These are phyloP conservation scores for Solenodon paradoxus DNA, from an alignment of 2,113 vertebrate species.

Conservation along the genomic window DNA sequence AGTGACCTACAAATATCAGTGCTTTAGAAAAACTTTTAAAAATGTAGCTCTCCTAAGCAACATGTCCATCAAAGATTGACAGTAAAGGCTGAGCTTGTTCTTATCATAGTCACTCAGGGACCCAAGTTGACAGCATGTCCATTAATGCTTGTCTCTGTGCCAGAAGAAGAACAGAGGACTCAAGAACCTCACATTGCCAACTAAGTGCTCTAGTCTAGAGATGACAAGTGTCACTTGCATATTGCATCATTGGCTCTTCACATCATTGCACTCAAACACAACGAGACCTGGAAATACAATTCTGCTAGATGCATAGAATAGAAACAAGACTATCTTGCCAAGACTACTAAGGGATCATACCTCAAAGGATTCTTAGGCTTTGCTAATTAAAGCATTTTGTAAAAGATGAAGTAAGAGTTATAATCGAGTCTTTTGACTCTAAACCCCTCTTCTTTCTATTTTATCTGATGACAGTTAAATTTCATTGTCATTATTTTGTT, in stretches of 20 bases:
- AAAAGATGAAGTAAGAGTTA: background rate
- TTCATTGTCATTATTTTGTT: background rate
- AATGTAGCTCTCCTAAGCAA: background rate
- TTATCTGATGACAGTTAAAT: background rate
- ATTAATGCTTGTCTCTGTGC: background rate
- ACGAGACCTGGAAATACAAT: background rate
- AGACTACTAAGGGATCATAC: background rate
- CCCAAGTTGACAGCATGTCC: background rate
- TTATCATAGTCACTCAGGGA: background rate
- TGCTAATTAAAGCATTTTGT: background rate
- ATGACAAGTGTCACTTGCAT: background rate
- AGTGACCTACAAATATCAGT: background rate
- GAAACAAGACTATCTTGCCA: background rate
- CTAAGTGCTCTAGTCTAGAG: background rate
- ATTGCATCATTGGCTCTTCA: background rate
- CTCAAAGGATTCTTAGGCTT: background rate
- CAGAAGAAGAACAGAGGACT: background rate
- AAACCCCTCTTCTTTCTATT: background rate
- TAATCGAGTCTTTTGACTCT: background rate
- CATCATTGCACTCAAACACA: background rate
- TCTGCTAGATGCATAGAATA: background rate
- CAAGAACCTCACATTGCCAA: background rate
- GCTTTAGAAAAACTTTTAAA: background rate
- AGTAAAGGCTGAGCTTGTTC: background rate
- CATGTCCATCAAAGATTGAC: background rate